Evolutionary conservation across 2,113 vertebrate species (phyloP).

Genomic region (Phocoena sinus): DNA sequence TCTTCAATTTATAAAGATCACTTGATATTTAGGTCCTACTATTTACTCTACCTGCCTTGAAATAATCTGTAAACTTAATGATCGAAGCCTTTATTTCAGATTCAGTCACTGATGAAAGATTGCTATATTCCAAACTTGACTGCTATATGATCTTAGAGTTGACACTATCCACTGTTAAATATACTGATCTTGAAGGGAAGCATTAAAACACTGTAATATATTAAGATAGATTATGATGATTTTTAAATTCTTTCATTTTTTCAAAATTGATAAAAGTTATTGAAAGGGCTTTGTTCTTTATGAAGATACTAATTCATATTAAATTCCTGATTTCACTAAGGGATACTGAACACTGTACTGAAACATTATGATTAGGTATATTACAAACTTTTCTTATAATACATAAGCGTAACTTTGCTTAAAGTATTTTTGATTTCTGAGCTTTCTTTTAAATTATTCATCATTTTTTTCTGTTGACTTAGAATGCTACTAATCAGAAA

Average conservation of each 20-base stretch:
- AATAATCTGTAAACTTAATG: background rate
- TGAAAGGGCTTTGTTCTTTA: background rate
- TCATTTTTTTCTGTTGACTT: background rate
- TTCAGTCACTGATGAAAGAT: background rate
- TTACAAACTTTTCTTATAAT: background rate
- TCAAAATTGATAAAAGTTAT: background rate
- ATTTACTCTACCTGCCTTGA: background rate
- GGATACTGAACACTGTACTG: background rate
- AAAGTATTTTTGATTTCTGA: constrained; percentile 8
- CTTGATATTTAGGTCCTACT: background rate
- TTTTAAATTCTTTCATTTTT: background rate
- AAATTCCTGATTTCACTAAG: background rate
- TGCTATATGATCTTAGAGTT: background rate
- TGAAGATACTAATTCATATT: background rate
- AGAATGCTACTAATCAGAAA: constrained; percentile 35
- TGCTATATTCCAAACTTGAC: background rate
- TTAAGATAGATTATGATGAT: background rate
- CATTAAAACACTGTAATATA: background rate
- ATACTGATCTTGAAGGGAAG: background rate
- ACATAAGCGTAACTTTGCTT: background rate
- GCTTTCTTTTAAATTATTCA: constrained; percentile 16
- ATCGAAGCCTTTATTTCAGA: background rate
- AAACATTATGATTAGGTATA: background rate
- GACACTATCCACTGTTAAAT: background rate
- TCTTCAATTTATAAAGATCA: background rate